Conservation (phyloP, 2,888 invertebrate species). For the Drosophila anceps region DNA sequence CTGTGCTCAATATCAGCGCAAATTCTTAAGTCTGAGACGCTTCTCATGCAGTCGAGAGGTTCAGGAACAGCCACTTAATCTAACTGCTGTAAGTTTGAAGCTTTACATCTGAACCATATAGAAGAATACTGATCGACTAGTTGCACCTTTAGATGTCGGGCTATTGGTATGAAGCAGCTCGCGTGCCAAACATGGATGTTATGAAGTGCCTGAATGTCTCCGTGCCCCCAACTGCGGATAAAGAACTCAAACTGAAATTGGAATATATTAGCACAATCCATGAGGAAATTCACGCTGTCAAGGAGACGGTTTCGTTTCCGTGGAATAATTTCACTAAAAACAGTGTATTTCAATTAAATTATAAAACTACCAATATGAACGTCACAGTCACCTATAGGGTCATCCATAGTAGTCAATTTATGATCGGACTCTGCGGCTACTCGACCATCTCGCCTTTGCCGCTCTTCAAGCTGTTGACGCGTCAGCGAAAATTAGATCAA, state of each 20-base stretch:
- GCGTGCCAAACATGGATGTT: constrained; percentile 45
- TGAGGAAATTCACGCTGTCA: constrained; percentile 20
- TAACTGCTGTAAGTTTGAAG: constrained; percentile 16
- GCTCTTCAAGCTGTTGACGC: constrained; percentile 58
- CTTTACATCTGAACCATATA: not conserved
- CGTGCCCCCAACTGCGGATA: constrained; percentile 28
- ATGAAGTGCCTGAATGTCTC: constrained; percentile 51
- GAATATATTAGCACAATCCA: constrained; percentile 58
- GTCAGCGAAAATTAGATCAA: constrained; percentile 16
- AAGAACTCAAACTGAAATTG: constrained; percentile 40
- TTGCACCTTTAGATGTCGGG: constrained; percentile 23
- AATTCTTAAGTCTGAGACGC: not conserved
- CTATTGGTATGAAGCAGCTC: constrained; percentile 59
- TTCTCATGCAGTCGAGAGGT: not conserved
- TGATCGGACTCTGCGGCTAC: constrained; percentile 27
- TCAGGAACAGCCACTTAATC: not conserved
- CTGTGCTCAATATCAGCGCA: not conserved
- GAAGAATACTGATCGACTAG: not conserved
- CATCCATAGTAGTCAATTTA: constrained; percentile 31
- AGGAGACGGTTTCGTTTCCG: constrained; percentile 56
- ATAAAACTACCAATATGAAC: not conserved
- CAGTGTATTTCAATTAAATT: constrained; percentile 45
- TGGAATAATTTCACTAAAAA: constrained; percentile 52
- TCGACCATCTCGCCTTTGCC: constrained; percentile 53
- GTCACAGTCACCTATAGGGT: constrained; percentile 63